Evolutionary conservation across 2,888 invertebrate species (phyloP).

Genomic region (Neoaliturus tenellus): DNA sequence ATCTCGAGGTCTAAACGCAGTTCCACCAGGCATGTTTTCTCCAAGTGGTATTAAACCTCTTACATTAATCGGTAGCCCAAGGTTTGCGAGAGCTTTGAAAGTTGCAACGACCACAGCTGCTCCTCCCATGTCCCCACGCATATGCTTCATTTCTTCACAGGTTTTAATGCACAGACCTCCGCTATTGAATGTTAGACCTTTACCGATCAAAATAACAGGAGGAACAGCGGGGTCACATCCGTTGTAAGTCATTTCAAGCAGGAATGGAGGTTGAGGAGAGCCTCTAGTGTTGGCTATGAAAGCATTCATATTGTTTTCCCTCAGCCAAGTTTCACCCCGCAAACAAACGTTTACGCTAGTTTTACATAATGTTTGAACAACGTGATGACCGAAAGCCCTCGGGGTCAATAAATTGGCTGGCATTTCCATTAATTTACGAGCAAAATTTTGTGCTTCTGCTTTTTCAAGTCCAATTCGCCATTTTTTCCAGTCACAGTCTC

Average conservation of each 20-base stretch:
- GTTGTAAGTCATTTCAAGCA: conserved; percentile 86
- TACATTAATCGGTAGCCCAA: conserved; percentile 84
- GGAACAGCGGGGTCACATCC: conserved; percentile 76
- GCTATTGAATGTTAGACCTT: conserved; percentile 81
- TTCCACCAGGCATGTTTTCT: conserved; percentile 88
- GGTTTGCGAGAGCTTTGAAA: conserved; percentile 83
- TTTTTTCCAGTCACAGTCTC: conserved; percentile 80
- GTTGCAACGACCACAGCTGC: conserved; percentile 87
- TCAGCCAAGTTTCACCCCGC: conserved; percentile 85
- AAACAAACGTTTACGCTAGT: conserved; percentile 79
- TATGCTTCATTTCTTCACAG: conserved; percentile 78
- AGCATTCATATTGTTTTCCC: conserved; percentile 86
- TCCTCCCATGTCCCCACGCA: conserved; percentile 92
- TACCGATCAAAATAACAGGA: conserved; percentile 85
- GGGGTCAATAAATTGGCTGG: conserved; percentile 89
- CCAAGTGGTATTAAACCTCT: conserved; percentile 85
- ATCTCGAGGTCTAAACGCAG: conserved; percentile 88
- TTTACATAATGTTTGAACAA: conserved; percentile 75
- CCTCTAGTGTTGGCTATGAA: conserved; percentile 87
- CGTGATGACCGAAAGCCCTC: conserved; percentile 83
- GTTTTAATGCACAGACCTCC: conserved; percentile 86
- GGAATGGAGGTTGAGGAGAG: conserved; percentile 86
- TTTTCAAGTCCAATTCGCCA: conserved; percentile 84
- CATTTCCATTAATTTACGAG: conserved; percentile 85
- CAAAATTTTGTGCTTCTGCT: conserved; percentile 88